Evolutionary conservation across 2,113 vertebrate genomes (phyloP), one percentile per base, ranked within the genome.

Genomic region (Peromyscus californicus): DNA sequence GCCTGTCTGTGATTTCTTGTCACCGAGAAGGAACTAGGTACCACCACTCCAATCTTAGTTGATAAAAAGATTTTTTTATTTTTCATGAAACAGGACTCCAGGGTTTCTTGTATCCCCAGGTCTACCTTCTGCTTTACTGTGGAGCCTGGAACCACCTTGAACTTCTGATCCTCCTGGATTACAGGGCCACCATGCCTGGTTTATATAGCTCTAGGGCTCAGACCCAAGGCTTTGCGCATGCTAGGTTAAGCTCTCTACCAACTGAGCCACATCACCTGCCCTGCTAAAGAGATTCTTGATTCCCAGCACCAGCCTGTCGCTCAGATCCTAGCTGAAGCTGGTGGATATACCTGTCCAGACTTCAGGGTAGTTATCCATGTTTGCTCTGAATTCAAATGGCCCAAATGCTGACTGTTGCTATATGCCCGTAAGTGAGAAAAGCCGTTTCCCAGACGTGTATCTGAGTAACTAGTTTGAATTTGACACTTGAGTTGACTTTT

Each of bases 401-500:
- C 76, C 33, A 26, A 31, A n/a, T 75, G 65, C 51, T 51, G 12
- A n/a, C 78, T 82, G 2, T 42, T 79, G 61, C 33, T 65, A n/a
- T 65, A n/a, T 79, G 4, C 42, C 11, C 59, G 63, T 21, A 90
- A 54, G 86, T 80, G 67, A 84, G 80, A 90, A 82, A 74, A 94
- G 74, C 65, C 24, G 0, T 26, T 24, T 84, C 89, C 33, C n/a
- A 0, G 72, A 67, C 79, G 4, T 8, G 3, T 48, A 19, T 97
- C 84, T 63, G 79, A 70, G 70, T 90, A 84, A 95, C 67, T n/a
- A 24, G 74, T 79, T 97, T 92, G 48, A 70, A 85, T 89, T 51
- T 51, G 93, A 94, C 65, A 90, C 96, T 94, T 86, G 0, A 72
- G 70, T 86, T 0, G 17, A 57, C 96, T 95, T 92, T 92, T 93